Evolutionary conservation across 92 coral and sea anemone species (phyloP).

Genomic region (Epizoanthus fatuus): DNA sequence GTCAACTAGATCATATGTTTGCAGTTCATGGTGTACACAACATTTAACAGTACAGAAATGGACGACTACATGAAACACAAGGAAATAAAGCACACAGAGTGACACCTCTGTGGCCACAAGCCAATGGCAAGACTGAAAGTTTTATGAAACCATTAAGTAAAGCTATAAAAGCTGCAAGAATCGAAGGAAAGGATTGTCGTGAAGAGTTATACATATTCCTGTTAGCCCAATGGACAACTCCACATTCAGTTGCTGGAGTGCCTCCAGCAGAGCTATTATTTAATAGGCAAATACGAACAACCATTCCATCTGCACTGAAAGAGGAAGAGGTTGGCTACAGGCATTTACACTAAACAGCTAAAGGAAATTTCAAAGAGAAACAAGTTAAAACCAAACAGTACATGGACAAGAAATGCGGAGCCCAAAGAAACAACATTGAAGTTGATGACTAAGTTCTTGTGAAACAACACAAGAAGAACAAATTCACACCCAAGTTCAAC

Average conservation of each 20-base stretch:
- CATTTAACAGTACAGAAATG: slow-evolving; percentile 22
- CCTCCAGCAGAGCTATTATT: slow-evolving; percentile 2
- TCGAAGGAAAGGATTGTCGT: no score
- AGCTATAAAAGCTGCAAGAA: no score
- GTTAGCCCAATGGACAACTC: no score
- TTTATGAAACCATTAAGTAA: slow-evolving; percentile 32
- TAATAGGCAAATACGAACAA: slow-evolving; percentile 21
- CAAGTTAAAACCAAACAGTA: slow-evolving; percentile 17
- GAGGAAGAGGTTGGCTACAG: background rate
- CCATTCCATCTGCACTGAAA: slow-evolving; percentile 17
- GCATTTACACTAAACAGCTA: background rate
- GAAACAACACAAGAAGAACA: slow-evolving; percentile 35
- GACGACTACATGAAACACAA: background rate
- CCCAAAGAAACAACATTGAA: slow-evolving; percentile 22
- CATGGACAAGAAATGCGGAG: slow-evolving; percentile 14
- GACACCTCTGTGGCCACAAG: slow-evolving; percentile 47
- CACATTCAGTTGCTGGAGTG: no score
- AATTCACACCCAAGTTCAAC: slow-evolving; percentile 4
- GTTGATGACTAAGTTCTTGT: slow-evolving; percentile 30
- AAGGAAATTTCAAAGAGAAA: background rate
- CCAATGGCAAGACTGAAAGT: slow-evolving; percentile 33
- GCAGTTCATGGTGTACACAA: slow-evolving; percentile 22
- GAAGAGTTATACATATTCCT: background rate
- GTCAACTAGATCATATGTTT: slow-evolving; percentile 19
- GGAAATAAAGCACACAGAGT: slow-evolving; percentile 7